Conservation (phyloP, 2,113 vertebrate genomes). For the Cyanistes caeruleus region DNA sequence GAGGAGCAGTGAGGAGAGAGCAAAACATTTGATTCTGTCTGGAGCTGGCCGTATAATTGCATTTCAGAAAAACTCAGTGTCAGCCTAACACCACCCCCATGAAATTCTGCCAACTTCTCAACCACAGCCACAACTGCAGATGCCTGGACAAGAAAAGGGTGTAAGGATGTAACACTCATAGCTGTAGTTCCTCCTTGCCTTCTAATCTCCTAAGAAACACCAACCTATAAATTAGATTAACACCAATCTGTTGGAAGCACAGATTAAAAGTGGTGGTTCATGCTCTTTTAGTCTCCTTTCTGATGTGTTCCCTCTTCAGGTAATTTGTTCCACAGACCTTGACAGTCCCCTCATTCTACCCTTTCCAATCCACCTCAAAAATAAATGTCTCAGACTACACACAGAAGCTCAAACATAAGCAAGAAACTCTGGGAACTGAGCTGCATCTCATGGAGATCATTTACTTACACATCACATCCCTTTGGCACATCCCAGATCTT, state of each 20-base stretch:
- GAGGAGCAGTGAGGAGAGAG: neutral
- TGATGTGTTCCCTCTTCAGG: neutral
- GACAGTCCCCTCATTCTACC: neutral
- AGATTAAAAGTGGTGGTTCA: neutral
- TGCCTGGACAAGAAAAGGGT: neutral
- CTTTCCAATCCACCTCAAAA: neutral
- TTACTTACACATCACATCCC: neutral
- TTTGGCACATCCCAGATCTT: neutral
- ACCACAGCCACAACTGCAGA: neutral
- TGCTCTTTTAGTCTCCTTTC: neutral
- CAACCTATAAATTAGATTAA: neutral
- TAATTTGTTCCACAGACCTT: neutral
- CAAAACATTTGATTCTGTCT: neutral
- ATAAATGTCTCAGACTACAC: neutral
- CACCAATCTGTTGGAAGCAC: neutral
- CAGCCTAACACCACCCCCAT: neutral
- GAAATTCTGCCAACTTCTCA: neutral
- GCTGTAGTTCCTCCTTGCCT: neutral
- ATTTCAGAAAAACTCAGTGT: neutral
- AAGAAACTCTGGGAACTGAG: neutral
- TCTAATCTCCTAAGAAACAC: neutral
- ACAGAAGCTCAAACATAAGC: neutral
- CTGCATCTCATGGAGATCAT: neutral
- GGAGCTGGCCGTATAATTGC: neutral
- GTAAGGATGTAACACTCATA: neutral